Evolutionary conservation across 2,797 vertebrate species (phyloP).

Genomic region (Todus mexicanus): DNA sequence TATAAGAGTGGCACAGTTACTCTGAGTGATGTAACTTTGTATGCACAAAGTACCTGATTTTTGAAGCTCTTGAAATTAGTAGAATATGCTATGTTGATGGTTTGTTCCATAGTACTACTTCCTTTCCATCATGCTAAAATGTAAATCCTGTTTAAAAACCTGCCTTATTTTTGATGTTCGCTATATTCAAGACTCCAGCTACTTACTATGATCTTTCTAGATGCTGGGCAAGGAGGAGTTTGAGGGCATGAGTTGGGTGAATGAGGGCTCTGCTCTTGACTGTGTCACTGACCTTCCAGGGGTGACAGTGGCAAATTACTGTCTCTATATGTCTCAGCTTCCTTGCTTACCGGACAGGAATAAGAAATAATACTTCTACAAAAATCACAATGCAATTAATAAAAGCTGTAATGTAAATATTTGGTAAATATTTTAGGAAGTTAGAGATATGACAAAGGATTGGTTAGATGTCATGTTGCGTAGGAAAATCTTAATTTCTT

Average conservation of each 20-base stretch:
- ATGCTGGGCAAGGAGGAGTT: background rate
- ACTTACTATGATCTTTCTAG: background rate
- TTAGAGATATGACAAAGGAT: background rate
- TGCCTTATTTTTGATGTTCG: background rate
- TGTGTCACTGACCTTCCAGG: background rate
- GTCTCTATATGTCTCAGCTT: background rate
- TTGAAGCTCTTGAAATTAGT: background rate
- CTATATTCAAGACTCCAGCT: background rate
- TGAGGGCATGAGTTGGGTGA: background rate
- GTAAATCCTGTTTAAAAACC: background rate
- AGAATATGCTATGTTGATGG: rapidly evolving
- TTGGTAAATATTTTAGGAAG: background rate
- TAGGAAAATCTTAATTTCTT: background rate
- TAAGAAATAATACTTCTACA: background rate
- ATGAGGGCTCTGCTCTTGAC: background rate
- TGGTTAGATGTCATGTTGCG: background rate
- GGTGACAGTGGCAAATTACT: background rate
- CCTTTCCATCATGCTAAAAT: background rate
- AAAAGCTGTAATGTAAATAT: background rate
- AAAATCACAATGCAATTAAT: background rate
- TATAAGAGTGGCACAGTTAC: no score
- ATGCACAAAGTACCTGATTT: background rate
- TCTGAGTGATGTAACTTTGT: background rate
- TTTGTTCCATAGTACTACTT: background rate
- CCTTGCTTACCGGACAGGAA: background rate